These are phyloP conservation scores for Epinotia nisella DNA, from an alignment of 2,888 invertebrate genomes.

Conservation along the genomic window DNA sequence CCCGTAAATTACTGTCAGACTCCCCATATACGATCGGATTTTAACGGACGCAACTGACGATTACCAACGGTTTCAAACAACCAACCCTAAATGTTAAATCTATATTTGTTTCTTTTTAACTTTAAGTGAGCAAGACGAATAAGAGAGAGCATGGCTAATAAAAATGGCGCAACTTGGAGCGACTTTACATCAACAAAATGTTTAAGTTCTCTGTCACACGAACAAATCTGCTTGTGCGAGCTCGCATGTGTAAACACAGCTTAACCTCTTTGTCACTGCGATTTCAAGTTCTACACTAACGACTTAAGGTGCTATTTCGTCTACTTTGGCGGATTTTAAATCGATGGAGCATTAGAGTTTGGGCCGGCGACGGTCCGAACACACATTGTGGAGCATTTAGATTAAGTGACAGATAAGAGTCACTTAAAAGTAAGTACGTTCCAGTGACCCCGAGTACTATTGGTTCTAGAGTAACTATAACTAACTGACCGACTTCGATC, in stretches of 20 bases:
- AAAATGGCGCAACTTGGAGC: too few relatives aligned
- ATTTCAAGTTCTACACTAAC: background rate
- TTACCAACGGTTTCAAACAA: too few relatives aligned
- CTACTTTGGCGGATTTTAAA: background rate
- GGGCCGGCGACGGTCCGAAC: conserved; percentile 17
- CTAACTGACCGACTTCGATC: too few relatives aligned
- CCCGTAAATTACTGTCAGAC: too few relatives aligned
- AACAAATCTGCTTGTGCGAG: background rate
- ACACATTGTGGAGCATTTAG: conserved; percentile 27
- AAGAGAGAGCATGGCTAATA: too few relatives aligned
- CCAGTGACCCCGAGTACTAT: conserved; percentile 22
- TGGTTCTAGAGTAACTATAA: conserved; percentile 7
- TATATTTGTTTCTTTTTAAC: too few relatives aligned
- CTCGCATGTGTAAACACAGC: conserved; percentile 7
- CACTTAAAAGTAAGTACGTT: conserved; percentile 27
- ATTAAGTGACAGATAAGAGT: conserved; percentile 31
- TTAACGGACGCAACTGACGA: too few relatives aligned
- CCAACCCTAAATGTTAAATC: too few relatives aligned
- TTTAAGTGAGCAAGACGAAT: too few relatives aligned
- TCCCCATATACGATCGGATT: too few relatives aligned
- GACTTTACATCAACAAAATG: too few relatives aligned
- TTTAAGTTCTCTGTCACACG: background rate
- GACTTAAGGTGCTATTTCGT: background rate
- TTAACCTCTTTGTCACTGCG: background rate
- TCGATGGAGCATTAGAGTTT: conserved; percentile 19